Evolutionary conservation across 2,797 vertebrate species (phyloP), one percentile per base, ranked within the genome.

Genomic region (Chrosomus eos): DNA sequence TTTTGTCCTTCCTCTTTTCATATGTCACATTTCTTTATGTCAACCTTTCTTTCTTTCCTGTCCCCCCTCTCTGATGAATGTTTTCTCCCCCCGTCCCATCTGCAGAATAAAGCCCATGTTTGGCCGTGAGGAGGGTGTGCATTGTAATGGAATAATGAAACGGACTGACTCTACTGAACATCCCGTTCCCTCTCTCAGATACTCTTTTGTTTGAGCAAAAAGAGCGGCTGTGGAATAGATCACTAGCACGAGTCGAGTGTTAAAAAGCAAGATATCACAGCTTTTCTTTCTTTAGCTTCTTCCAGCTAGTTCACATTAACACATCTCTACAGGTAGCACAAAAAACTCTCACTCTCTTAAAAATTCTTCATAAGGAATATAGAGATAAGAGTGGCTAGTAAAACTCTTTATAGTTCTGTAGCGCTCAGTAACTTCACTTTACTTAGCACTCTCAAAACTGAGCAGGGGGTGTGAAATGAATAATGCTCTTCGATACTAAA

Each of bases 141-240:
- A 81, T 76, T 86, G 78, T 87, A 89, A 80, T 78, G 62, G 84
- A 76, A 88, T 88, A 89, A 89, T 87, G 80, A 85, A 86, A 86
- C 68, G 68, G 86, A 87, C 85, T 71, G 84, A 88, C 86, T 84
- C 53, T 64, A 9, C 60, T 38, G 40, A 80, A 78, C 26, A 16
- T 75, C 84, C 79, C 43, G 48, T 70, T 79, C 75, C 66, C 75
- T 76, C 73, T 66, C 58, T 83, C 80, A 70, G 55, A 86, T 51
- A 68, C 60, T 82, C 85, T 81, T 87, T 83, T 87, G 80, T 86
- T 86, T 82, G 76, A 78, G 81, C 73, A 81, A 80, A 91, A 87
- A 60, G 38, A 21, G 36, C 51, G 62, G 23, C 67, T 79, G 51
- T 43, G 79, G 23, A 84, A 62, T 51, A 79, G 66, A 78, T 78